Percentiles rank a stretch among this genome's conserved stretches.
phyloP scores from a whole-genome alignment of 2,888 invertebrate genomes.

The Macrophya alboannulata region DNA sequence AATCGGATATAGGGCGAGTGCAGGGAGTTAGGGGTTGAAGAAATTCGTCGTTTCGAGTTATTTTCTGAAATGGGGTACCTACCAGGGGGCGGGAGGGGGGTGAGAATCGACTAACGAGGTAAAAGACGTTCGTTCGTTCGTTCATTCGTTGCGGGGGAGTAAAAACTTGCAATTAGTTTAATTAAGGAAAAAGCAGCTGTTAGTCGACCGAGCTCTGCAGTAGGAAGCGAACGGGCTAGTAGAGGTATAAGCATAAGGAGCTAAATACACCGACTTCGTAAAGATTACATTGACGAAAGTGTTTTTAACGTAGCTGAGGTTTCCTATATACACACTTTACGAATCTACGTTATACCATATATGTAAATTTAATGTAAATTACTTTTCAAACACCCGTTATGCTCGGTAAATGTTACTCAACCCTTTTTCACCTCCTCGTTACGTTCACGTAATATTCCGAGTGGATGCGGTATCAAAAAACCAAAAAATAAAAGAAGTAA shows the following conservation, averaged over 20 bases:
- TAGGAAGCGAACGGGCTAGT: background rate
- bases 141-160: slow-evolving; percentile 17
- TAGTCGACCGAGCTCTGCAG: background rate
- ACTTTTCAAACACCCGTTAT: too few species aligned
- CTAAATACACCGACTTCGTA: background rate
- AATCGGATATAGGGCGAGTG: background rate
- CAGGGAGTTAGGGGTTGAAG: background rate
- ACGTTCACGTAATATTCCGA: too few species aligned
- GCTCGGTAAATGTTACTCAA: too few species aligned
- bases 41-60: background rate
- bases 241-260: background rate
- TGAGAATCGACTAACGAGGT: slow-evolving; percentile 33
- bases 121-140: slow-evolving; percentile 12
- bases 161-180: slow-evolving; percentile 43
- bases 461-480: too few species aligned
- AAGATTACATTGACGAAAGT: slow-evolving; percentile 6
- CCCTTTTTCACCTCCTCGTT: too few species aligned
- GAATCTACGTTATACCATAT: background rate
- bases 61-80: background rate
- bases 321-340: background rate
- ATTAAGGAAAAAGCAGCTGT: slow-evolving; percentile 45
- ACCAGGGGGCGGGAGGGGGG: background rate
- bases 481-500: background rate
- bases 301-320: slow-evolving; percentile 15
- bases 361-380: background rate